phyloP scores from a whole-genome alignment of 2,113 vertebrate genomes.

The Cavia porcellus region DNA sequence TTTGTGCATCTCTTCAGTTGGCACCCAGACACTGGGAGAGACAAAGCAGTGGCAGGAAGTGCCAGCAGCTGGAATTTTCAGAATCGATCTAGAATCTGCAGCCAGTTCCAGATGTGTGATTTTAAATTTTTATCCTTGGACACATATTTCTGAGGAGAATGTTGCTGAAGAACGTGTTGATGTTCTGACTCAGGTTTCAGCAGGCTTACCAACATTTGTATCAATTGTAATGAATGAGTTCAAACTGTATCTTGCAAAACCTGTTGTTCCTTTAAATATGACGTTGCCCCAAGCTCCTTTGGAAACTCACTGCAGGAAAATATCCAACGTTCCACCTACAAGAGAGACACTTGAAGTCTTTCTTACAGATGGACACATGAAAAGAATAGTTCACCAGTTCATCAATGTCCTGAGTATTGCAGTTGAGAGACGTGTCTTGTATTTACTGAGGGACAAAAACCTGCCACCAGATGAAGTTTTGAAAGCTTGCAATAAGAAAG shows the following conservation, averaged over 20 bases:
- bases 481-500: conserved; percentile 53
- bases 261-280: conserved; percentile 91
- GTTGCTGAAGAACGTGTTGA: conserved; percentile 53
- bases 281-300: conserved; percentile 67
- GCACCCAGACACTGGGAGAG: conserved; percentile 59
- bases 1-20: conserved; percentile 92
- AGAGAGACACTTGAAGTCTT: conserved; percentile 86
- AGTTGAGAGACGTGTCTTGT: conserved; percentile 90
- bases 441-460: conserved; percentile 80
- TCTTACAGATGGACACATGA: conserved; percentile 83
- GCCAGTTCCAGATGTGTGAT: conserved; percentile 79
- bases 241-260: conserved; percentile 86
- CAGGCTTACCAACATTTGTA: conserved; percentile 85
- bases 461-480: neutral
- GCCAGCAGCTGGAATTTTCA: conserved; percentile 94
- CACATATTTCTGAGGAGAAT: conserved; percentile 60
- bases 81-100: conserved; percentile 89
- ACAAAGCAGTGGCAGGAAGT: conserved; percentile 92
- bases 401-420: conserved; percentile 91
- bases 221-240: conserved; percentile 82
- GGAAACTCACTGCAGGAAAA: neutral
- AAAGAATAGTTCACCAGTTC: conserved; percentile 86
- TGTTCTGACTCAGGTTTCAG: conserved; percentile 71
- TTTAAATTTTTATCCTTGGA: conserved; percentile 93
- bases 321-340: conserved; percentile 17